These are phyloP conservation scores for Candoia aspera DNA, from an alignment of 2,113 vertebrate genomes.

Conservation along the genomic window DNA sequence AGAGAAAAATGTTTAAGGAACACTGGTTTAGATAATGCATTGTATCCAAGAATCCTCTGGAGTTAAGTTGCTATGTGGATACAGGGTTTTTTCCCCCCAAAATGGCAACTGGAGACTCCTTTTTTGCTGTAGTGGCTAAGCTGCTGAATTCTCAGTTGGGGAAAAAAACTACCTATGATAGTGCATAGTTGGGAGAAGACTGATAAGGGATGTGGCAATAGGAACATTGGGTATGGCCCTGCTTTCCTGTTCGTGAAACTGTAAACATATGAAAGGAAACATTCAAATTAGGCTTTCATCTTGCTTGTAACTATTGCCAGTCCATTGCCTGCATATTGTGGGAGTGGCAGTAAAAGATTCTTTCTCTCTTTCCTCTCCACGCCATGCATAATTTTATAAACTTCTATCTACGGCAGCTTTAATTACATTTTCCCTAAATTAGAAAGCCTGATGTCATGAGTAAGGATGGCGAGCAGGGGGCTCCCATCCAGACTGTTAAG, in stretches of 20 bases:
- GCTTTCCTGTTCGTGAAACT: background rate
- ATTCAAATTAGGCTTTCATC: background rate
- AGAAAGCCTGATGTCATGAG: background rate
- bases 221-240: background rate
- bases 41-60: too few relatives aligned
- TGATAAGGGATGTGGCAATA: background rate
- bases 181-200: background rate
- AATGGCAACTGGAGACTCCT: too few relatives aligned
- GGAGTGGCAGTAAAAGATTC: background rate
- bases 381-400: background rate
- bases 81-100: too few relatives aligned
- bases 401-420: background rate
- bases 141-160: background rate
- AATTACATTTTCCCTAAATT: background rate
- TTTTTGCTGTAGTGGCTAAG: too few relatives aligned
- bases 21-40: too few relatives aligned
- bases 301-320: background rate
- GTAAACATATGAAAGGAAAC: background rate
- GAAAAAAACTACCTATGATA: background rate
- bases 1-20: too few relatives aligned
- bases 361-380: background rate
- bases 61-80: too few relatives aligned
- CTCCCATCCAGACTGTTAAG: too few relatives aligned
- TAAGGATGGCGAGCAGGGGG: too few relatives aligned
- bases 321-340: background rate